Base-by-base conservation (phyloP, 2,113 vertebrate genomes). In the Camarhynchus parvulus region DNA sequence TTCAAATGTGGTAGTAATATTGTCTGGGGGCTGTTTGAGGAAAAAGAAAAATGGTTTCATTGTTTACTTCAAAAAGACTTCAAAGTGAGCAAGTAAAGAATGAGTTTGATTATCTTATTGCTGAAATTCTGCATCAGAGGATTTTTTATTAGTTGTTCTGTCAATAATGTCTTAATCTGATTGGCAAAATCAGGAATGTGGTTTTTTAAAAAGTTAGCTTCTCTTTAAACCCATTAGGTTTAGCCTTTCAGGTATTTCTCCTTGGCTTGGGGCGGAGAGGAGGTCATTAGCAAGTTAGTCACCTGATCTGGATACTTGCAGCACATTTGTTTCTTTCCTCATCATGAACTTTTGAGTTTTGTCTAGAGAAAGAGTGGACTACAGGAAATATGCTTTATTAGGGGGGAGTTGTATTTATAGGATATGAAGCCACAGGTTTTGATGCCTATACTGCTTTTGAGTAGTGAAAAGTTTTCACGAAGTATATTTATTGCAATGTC, bases 261-360 rank as follows among this genome's bases (percentile, higher is more conserved):
- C 11, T 58, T 35, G 5, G 3, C 3, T 8, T 0, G 0, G 0
- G 1, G 21, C 30, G 18, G 7, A 70, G 22, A 86, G 44, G 5
- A 78, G 4, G 6, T 50, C 58, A 2, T 81, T 90, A 72, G 42
- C 9, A 39, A 67, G 15, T 46, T 44, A 56, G 6, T 75, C 33
- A 59, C 35, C 33, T 67, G 62, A 11, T 63, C 35, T 81, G 23
- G 56, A 52, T 80, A 55, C 4, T 19, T 52, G 24, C 44, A 82
- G 3, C 24, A 39, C 13, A 12, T 81, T 83, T 68, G 3, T 72
- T 92, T 58, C 21, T 59, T 44, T 90, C 15, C 5, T 87, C 5
- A 10, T 50, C 24, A 55, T 9, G 15, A 78, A 74, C 16, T 77
- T 80, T 7, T 46, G 49, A 87, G 5, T 15, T 83, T 61, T 72